Evolutionary conservation across 2,888 invertebrate genomes (phyloP), one percentile per base, ranked within the genome.

Genomic region (Dryomyza anilis): DNA sequence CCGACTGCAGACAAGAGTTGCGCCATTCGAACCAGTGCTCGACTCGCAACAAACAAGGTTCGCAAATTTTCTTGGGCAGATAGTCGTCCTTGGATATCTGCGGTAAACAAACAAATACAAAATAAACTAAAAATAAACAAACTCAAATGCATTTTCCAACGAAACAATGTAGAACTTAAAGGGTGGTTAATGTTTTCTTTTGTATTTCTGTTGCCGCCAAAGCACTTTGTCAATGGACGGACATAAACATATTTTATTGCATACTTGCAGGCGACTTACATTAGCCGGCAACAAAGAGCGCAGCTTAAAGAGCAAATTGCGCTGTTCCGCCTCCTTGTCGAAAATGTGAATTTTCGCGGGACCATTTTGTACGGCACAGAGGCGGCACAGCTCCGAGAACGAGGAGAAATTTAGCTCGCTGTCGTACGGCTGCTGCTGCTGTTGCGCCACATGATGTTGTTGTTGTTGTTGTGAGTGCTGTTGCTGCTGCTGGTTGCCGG

Each of bases 11-110:
- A 74, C 88, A 89, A 78, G 86, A 87, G 74, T 88, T 87, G 27
- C 89, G 86, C 87, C 89, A 90, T 75, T 90, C 89, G 81, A 88
- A 90, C 70, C 90, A 85, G 81, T 89, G 88, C 67, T 90, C 89
- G 75, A 90, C 81, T 55, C 88, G 85, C 55, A 87, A 86, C 70
- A 89, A 84, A 79, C 90, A 90, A 61, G 87, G 85, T 81, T 89
- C 89, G 80, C 90, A 90, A 76, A 90, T 89, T 83, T 89, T 89
- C 84, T 90, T 89, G 61, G 90, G 89, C 72, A 90, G 82, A 76
- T 86, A 88, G 83, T 90, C 90, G 79, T 90, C 90, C 81, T 90
- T 89, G 75, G 88, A 87, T 80, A 90, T 87, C 89, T 90, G 85
- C 25, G 39, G 19, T 1, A 33, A n/a, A 46, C 12, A 2, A 7